Evolutionary conservation across 2,797 vertebrate genomes (phyloP).

Genomic region (Paguma larvata): DNA sequence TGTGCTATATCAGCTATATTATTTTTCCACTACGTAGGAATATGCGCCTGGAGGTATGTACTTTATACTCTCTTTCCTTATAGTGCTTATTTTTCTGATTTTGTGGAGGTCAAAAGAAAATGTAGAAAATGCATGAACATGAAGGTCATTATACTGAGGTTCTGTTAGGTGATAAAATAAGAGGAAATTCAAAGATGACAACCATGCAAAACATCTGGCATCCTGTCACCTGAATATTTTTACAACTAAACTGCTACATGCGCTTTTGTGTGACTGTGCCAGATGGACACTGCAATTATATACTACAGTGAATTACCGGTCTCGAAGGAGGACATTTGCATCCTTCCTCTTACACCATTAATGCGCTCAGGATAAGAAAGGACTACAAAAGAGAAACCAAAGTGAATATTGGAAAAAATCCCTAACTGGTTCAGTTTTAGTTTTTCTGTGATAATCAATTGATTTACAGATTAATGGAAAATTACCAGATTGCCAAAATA

Average conservation of each 20-base stretch:
- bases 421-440: background rate
- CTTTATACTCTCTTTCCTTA: background rate
- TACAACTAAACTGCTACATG: constrained; percentile 16
- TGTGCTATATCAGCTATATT: background rate
- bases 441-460: background rate
- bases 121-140: constrained; percentile 19
- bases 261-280: background rate
- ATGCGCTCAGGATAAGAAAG: background rate
- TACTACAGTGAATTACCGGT: background rate
- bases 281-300: constrained; percentile 39
- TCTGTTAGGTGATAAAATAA: constrained; percentile 68
- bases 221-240: constrained; percentile 62
- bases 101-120: constrained; percentile 2
- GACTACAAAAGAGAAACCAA: background rate
- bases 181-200: constrained; percentile 63
- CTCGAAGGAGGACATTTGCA: background rate
- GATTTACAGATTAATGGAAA: background rate
- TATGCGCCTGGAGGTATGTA: background rate
- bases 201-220: constrained; percentile 70
- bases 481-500: background rate
- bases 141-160: constrained; percentile 22
- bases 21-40: background rate
- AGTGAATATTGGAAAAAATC: background rate
- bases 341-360: background rate
- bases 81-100: background rate